Conservation (phyloP, 2,797 vertebrate genomes). For the Girardinus metallicus region DNA sequence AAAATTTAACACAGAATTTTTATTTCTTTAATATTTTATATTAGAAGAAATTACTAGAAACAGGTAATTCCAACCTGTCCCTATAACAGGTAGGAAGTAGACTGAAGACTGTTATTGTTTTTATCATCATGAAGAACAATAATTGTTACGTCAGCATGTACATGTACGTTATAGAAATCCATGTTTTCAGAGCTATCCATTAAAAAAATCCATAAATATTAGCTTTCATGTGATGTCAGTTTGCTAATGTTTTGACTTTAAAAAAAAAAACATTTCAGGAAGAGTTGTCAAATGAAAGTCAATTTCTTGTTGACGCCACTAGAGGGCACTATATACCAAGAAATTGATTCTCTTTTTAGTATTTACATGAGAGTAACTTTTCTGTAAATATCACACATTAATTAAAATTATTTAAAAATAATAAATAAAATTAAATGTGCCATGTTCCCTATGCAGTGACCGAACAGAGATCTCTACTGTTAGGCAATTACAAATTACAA, state of each 20-base stretch:
- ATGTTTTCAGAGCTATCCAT: background rate
- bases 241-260: background rate
- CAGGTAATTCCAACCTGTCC: no score
- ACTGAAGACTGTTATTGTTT: background rate
- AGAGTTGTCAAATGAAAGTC: background rate
- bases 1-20: no score
- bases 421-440: background rate
- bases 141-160: background rate
- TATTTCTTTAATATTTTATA: no score
- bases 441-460: background rate
- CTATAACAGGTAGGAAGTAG: no score
- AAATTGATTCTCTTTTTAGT: background rate
- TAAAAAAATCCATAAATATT: background rate
- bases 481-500: background rate
- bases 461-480: background rate
- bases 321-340: background rate
- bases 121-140: background rate
- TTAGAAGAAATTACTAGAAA: no score
- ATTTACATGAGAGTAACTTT: background rate
- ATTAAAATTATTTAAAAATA: background rate
- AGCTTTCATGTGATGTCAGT: background rate
- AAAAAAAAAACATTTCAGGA: background rate
- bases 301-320: background rate
- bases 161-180: background rate
- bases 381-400: background rate